Evolutionary conservation across 2,888 invertebrate species (phyloP).

Genomic region (Ormyrus labotus): DNA sequence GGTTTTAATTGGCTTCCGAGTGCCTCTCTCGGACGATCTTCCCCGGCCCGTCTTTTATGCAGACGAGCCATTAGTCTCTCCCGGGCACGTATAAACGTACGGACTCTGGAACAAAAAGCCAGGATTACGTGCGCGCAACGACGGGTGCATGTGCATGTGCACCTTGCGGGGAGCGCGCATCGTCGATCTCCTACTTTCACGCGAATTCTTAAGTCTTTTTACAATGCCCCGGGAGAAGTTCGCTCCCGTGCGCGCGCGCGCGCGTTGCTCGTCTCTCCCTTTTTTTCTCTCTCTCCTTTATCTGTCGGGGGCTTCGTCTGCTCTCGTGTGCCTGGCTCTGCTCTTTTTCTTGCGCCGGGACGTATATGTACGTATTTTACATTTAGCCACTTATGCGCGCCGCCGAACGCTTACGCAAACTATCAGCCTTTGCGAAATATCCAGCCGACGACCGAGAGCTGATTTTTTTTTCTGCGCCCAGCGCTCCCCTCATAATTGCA

Average conservation of each 20-base stretch:
- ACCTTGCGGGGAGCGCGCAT: slow-evolving; percentile 31
- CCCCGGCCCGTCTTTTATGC: slow-evolving; percentile 6
- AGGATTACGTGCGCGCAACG: slow-evolving; percentile 1
- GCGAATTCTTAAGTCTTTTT: slow-evolving; percentile 51
- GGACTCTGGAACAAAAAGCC: slow-evolving; percentile 36
- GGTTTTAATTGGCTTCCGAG: slow-evolving; percentile 41
- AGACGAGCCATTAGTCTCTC: slow-evolving; percentile 32
- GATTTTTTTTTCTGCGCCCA: slow-evolving; percentile 20
- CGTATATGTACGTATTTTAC: not conserved
- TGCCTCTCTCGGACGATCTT: slow-evolving; percentile 13
- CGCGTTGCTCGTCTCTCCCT: no score
- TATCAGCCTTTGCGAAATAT: slow-evolving; percentile 50
- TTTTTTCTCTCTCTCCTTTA: slow-evolving; percentile 21
- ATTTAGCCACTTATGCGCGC: not conserved
- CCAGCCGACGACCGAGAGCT: not conserved
- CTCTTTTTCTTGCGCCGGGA: slow-evolving; percentile 2
- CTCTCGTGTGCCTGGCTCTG: not conserved
- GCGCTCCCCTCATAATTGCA: slow-evolving; percentile 43
- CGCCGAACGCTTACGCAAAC: slow-evolving; percentile 31
- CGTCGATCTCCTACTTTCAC: slow-evolving; percentile 56
- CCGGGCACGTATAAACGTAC: not conserved
- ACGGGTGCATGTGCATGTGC: not conserved
- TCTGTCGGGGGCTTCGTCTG: not conserved
- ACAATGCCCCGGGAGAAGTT: slow-evolving; percentile 26
- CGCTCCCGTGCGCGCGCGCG: not conserved